These are phyloP conservation scores for Psix sp. DNA, from an alignment of 1,140 invertebrate genomes.

Conservation along the genomic window DNA sequence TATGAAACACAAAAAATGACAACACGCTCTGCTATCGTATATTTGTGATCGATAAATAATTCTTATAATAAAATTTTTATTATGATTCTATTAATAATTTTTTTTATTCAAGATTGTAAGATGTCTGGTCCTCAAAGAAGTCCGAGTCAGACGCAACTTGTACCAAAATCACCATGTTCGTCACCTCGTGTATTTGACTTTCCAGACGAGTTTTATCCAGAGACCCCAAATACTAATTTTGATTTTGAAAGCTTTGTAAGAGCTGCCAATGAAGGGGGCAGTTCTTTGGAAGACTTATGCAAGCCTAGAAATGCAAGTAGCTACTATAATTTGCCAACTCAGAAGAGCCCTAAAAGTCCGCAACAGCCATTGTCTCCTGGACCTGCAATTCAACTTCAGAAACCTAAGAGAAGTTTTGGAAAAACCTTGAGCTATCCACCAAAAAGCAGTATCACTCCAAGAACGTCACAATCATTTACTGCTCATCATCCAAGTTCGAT, in stretches of 20 bases:
- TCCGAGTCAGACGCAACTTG: constrained; percentile 54
- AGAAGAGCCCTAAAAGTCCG: constrained; percentile 62
- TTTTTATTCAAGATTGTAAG: constrained; percentile 26
- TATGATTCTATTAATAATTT: too few relatives aligned
- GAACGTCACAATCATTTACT: constrained; percentile 16
- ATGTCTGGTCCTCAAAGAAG: constrained; percentile 58
- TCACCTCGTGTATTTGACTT: constrained; percentile 68
- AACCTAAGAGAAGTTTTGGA: constrained; percentile 62
- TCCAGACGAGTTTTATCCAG: constrained; percentile 62
- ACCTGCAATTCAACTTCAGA: constrained; percentile 64
- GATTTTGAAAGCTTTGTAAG: constrained; percentile 64
- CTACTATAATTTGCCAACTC: constrained; percentile 32
- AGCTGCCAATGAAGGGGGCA: constrained; percentile 28
- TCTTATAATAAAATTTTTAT: too few relatives aligned
- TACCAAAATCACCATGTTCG: constrained; percentile 63
- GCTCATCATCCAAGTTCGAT: constrained; percentile 46
- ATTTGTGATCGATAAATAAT: too few relatives aligned
- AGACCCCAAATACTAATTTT: constrained; percentile 65
- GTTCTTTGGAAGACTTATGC: constrained; percentile 29
- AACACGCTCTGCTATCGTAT: too few relatives aligned
- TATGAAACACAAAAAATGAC: too few relatives aligned
- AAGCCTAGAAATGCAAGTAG: constrained; percentile 52
- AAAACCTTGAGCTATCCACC: constrained; percentile 69
- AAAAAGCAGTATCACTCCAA: constrained; percentile 49
- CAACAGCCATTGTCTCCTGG: constrained; percentile 36